These are phyloP conservation scores for Apodemia hepburni DNA, from an alignment of 2,888 invertebrate species.

Conservation along the genomic window DNA sequence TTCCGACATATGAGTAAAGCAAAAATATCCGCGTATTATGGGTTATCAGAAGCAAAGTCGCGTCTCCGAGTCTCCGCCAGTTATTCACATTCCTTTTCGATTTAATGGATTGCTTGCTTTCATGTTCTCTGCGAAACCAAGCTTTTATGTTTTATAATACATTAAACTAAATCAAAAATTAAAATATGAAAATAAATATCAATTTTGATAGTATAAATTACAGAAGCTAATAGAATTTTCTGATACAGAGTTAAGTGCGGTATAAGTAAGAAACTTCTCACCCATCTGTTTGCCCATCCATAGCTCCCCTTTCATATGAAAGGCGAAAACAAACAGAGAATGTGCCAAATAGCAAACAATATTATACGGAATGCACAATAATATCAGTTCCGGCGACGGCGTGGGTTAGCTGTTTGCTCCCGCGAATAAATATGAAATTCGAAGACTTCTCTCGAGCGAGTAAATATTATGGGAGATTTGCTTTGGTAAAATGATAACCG, in stretches of 20 bases:
- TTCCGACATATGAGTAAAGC: slow-evolving; percentile 79
- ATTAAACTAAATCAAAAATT: background rate
- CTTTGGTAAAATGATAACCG: slow-evolving; percentile 80
- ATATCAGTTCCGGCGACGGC: slow-evolving; percentile 77
- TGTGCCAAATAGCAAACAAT: slow-evolving; percentile 81
- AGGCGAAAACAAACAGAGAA: slow-evolving; percentile 79
- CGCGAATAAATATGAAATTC: slow-evolving; percentile 80
- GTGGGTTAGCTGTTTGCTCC: slow-evolving; percentile 58
- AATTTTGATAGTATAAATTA: slow-evolving; percentile 36
- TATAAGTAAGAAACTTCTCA: slow-evolving; percentile 47
- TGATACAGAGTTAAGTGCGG: slow-evolving; percentile 60
- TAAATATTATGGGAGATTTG: slow-evolving; percentile 75
- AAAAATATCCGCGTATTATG: slow-evolving; percentile 79
- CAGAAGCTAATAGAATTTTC: slow-evolving; percentile 58
- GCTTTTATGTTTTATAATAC: slow-evolving; percentile 5
- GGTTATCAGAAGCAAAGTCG: slow-evolving; percentile 74
- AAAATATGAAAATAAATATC: slow-evolving; percentile 11
- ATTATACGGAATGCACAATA: slow-evolving; percentile 81
- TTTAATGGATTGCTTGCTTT: slow-evolving; percentile 79
- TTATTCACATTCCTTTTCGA: slow-evolving; percentile 61
- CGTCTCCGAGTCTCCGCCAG: slow-evolving; percentile 54
- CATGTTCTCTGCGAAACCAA: slow-evolving; percentile 65
- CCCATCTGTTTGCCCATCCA: slow-evolving; percentile 71
- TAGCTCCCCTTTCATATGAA: slow-evolving; percentile 78
- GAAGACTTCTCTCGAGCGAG: slow-evolving; percentile 69